Conservation (phyloP, 2,113 vertebrate genomes). For the Oxyruncus cristatus region DNA sequence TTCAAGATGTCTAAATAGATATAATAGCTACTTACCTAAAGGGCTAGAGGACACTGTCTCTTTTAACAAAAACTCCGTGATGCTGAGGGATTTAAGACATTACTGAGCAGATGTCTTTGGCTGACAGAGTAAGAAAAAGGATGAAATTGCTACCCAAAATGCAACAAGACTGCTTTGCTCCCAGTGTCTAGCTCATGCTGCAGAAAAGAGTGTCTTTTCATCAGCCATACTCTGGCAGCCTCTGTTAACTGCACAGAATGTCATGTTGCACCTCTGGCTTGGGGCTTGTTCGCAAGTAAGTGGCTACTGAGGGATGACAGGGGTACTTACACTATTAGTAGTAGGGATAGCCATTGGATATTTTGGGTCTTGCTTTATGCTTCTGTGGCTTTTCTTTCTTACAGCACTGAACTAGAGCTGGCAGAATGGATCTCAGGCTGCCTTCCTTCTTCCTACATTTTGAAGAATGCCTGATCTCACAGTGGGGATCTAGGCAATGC, state of each 20-base stretch:
- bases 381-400: not conserved
- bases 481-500: not conserved
- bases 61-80: not conserved
- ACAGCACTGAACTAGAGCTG: not conserved
- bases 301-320: not conserved
- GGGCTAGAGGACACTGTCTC: not conserved
- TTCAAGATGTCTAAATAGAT: not conserved
- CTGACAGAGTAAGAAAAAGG: not conserved
- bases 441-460: not conserved
- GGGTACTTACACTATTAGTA: not conserved
- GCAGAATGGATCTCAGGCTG: not conserved
- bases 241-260: fast-evolving
- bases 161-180: not conserved
- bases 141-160: not conserved
- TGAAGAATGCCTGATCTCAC: not conserved
- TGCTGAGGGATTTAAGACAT: not conserved
- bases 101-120: not conserved
- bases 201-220: not conserved
- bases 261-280: fast-evolving
- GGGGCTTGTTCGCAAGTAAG: not conserved
- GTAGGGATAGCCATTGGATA: not conserved
- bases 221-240: not conserved
- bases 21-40: not conserved
- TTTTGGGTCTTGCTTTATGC: not conserved
- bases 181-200: not conserved